A percentile compares a stretch with the other conserved stretches of the same genome.
Conservation (phyloP, 2,113 vertebrate species). For the Desmodus rotundus region DNA sequence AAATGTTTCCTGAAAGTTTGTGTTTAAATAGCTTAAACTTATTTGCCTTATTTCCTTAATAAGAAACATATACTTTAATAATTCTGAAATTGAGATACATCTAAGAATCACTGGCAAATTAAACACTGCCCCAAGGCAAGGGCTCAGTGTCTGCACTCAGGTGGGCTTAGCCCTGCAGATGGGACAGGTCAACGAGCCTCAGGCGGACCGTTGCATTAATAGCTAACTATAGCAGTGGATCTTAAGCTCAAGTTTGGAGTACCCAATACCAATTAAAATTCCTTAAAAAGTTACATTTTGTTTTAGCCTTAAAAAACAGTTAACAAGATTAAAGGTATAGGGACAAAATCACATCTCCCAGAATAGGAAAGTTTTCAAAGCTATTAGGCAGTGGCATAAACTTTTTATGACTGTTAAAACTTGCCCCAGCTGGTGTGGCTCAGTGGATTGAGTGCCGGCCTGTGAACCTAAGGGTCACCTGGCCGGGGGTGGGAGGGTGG, state of each 20-base stretch:
- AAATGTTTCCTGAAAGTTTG: not conserved
- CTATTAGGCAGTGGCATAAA: not conserved
- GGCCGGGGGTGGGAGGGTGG: no score
- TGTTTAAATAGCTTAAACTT: not conserved
- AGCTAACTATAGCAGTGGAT: not conserved
- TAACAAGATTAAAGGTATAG: not conserved
- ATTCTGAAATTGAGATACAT: not conserved
- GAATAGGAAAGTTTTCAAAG: not conserved
- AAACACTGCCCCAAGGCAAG: not conserved
- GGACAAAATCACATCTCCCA: not conserved
- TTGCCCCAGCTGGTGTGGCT: not conserved
- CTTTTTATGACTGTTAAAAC: not conserved
- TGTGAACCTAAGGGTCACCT: no score
- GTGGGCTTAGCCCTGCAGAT: not conserved
- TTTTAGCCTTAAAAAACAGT: not conserved
- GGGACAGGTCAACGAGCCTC: not conserved
- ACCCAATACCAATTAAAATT: not conserved
- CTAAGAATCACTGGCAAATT: not conserved
- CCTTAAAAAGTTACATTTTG: not conserved
- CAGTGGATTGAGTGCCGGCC: no score
- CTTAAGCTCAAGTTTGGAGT: not conserved
- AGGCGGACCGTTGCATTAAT: not conserved
- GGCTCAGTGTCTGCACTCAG: accelerated
- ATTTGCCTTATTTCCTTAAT: not conserved
- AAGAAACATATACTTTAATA: not conserved